Conservation (phyloP, 2,797 vertebrate species). For the Ispidina lecontei region DNA sequence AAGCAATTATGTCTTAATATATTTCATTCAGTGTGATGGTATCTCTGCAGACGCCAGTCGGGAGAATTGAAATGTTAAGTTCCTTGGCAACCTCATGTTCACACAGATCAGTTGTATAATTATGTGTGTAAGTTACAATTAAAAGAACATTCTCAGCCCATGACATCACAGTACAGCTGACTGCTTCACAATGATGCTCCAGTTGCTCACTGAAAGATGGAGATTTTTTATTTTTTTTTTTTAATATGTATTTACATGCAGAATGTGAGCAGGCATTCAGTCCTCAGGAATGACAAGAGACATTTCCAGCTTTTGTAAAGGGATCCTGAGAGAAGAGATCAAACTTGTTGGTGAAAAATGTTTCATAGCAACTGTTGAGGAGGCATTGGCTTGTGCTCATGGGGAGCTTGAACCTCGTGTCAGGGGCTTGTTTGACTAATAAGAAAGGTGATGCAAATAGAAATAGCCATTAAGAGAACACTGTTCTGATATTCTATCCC, state of each 20-base stretch:
- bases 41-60: conserved; percentile 80
- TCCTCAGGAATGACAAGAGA: conserved; percentile 15
- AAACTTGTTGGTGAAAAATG: conserved; percentile 18
- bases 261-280: conserved; percentile 48
- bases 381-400: conserved; percentile 21
- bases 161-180: conserved; percentile 71
- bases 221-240: conserved; percentile 14
- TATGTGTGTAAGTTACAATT: conserved; percentile 81
- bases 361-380: conserved; percentile 43
- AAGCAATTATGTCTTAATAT: conserved; percentile 77
- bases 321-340: conserved; percentile 30
- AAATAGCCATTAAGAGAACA: neutral
- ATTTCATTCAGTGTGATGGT: conserved; percentile 76
- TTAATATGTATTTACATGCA: neutral
- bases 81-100: conserved; percentile 78
- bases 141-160: conserved; percentile 79
- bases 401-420: conserved; percentile 40
- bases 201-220: conserved; percentile 45
- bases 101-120: conserved; percentile 79
- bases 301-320: conserved; percentile 42
- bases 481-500: neutral
- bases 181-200: conserved; percentile 63
- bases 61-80: conserved; percentile 73
- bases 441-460: conserved; percentile 36
- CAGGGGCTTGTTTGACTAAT: neutral